These are phyloP conservation scores for Drosophila seguyi DNA, from an alignment of 1,140 invertebrate genomes.

Conservation along the genomic window DNA sequence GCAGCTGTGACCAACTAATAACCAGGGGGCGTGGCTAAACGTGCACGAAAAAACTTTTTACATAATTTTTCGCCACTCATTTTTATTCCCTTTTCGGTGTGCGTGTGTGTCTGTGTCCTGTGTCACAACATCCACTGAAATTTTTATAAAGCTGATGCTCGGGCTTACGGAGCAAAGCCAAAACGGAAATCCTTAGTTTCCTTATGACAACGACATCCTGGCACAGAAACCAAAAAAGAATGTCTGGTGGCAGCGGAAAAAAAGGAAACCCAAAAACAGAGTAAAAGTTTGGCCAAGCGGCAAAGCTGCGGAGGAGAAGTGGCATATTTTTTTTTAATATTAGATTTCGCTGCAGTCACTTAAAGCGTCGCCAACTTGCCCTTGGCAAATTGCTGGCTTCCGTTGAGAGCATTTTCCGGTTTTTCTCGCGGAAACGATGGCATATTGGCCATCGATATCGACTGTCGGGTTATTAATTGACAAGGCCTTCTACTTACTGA, in stretches of 20 bases:
- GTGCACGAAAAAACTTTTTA: conserved; percentile 62
- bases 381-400: conserved; percentile 56
- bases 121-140: conserved; percentile 57
- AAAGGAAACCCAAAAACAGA: conserved; percentile 16
- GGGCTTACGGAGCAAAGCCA: conserved; percentile 53
- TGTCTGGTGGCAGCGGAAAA: conserved; percentile 8
- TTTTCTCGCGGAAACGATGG: conserved; percentile 47
- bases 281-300: conserved; percentile 38
- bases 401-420: conserved; percentile 25
- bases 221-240: conserved; percentile 38
- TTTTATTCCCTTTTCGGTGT: conserved; percentile 22
- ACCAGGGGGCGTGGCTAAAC: conserved; percentile 50
- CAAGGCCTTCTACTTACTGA: not conserved
- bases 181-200: conserved; percentile 68
- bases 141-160: conserved; percentile 58
- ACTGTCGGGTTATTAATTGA: conserved; percentile 52
- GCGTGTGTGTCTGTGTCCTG: conserved; percentile 29
- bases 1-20: conserved; percentile 73
- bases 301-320: conserved; percentile 18
- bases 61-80: conserved; percentile 56
- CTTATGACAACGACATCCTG: conserved; percentile 67
- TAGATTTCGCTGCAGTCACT: conserved; percentile 54
- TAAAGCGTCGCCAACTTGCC: conserved; percentile 44
- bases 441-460: conserved; percentile 51
- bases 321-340: conserved; percentile 48